Conservation (phyloP, 23 tunicate species). For the Styela clava region DNA sequence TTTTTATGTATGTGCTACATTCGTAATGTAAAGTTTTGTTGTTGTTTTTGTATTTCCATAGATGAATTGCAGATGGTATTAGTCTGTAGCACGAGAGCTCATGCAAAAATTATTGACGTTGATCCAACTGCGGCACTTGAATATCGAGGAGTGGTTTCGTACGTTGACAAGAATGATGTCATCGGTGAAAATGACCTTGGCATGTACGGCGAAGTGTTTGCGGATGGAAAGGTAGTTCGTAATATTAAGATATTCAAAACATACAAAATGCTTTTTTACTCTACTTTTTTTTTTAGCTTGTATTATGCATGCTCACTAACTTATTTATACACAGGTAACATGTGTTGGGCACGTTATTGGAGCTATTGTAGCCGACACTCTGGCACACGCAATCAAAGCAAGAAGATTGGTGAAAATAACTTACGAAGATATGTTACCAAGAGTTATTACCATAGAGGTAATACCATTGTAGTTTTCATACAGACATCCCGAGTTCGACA, state of each 20-base stretch:
- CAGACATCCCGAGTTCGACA: too few relatives aligned
- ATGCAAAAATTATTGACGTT: slow-evolving; percentile 52
- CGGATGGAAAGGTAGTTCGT: slow-evolving; percentile 52
- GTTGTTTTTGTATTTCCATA: not conserved
- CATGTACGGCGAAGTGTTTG: slow-evolving; percentile 49
- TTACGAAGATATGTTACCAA: slow-evolving; percentile 70
- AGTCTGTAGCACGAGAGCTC: slow-evolving; percentile 74
- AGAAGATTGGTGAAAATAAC: slow-evolving; percentile 57
- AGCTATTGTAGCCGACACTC: slow-evolving; percentile 78
- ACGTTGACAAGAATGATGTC: slow-evolving; percentile 63
- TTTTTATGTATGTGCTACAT: too few relatives aligned
- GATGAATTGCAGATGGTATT: slow-evolving; percentile 71
- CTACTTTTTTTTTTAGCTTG: too few relatives aligned
- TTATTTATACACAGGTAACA: too few relatives aligned
- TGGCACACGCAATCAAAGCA: slow-evolving; percentile 75
- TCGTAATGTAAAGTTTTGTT: too few relatives aligned
- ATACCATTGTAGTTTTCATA: too few relatives aligned
- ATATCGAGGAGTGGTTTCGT: slow-evolving; percentile 71
- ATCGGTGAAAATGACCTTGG: slow-evolving; percentile 29
- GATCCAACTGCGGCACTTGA: slow-evolving; percentile 43
- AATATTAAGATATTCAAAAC: too few relatives aligned
- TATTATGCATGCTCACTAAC: too few relatives aligned
- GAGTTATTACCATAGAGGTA: slow-evolving; percentile 86
- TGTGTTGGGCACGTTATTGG: slow-evolving; percentile 88
- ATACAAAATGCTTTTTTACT: too few relatives aligned